These are phyloP conservation scores for Prosapia bicincta DNA, from an alignment of 2,888 invertebrate species.

Conservation along the genomic window DNA sequence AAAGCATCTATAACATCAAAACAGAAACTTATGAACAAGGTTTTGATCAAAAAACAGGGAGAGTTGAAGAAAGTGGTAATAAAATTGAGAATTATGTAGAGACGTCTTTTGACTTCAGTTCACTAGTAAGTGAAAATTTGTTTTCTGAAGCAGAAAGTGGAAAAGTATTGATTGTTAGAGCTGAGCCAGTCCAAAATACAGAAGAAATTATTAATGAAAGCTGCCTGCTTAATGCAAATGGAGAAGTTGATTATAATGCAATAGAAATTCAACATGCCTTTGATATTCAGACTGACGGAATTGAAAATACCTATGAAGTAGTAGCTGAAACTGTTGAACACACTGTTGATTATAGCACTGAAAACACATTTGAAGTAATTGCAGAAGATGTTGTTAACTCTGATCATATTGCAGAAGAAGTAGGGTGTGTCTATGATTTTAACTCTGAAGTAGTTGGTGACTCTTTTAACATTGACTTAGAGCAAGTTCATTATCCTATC, in stretches of 20 bases:
- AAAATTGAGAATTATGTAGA: not conserved
- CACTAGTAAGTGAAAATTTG: not conserved
- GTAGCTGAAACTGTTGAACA: not conserved
- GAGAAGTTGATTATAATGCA: not conserved
- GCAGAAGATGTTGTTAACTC: no score
- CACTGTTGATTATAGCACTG: no score
- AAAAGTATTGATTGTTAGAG: not conserved
- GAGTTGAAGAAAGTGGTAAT: not conserved
- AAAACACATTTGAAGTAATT: no score
- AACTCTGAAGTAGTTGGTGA: not conserved
- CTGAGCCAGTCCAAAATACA: not conserved
- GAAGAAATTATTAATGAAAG: not conserved
- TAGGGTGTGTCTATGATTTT: not conserved
- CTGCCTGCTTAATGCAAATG: not conserved
- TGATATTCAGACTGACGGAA: slow-evolving; percentile 1
- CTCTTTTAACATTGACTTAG: not conserved
- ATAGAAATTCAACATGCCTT: not conserved
- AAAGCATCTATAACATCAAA: not conserved
- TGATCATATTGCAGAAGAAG: not conserved
- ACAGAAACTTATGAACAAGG: not conserved
- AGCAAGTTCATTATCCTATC: not conserved
- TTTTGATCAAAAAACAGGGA: not conserved
- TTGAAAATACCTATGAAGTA: not conserved
- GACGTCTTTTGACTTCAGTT: not conserved
- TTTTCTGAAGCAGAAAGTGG: not conserved